Conservation (phyloP, 2,888 invertebrate species). For the Drosophila dives region DNA sequence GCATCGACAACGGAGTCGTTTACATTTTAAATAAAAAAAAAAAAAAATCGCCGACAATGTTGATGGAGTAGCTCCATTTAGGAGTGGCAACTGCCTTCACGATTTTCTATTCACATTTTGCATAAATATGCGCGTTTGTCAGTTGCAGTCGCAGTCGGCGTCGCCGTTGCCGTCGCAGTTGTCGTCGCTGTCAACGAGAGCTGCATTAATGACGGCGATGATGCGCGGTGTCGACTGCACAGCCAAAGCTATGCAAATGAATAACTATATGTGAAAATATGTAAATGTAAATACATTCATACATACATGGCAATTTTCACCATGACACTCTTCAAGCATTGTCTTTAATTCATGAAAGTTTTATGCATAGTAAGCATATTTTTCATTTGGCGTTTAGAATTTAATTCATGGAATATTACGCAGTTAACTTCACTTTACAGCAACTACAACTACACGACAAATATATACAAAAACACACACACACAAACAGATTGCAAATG, state of each 20-base stretch:
- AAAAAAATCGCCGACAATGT: slow-evolving; percentile 22
- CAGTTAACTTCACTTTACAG: slow-evolving; percentile 15
- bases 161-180: slow-evolving; percentile 7
- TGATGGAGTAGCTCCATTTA: slow-evolving; percentile 69
- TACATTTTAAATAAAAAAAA: slow-evolving; percentile 35
- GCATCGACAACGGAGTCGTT: slow-evolving; percentile 31
- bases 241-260: slow-evolving; percentile 49
- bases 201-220: slow-evolving; percentile 43
- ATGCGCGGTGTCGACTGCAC: slow-evolving; percentile 36
- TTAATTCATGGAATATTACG: slow-evolving; percentile 66
- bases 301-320: slow-evolving; percentile 32
- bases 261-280: slow-evolving; percentile 23
- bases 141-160: slow-evolving; percentile 57
- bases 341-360: slow-evolving; percentile 71
- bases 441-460: background rate
- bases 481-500: slow-evolving; percentile 22
- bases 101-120: slow-evolving; percentile 72
- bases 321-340: slow-evolving; percentile 46
- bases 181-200: slow-evolving; percentile 48
- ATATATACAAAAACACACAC: background rate
- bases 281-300: slow-evolving; percentile 21
- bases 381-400: slow-evolving; percentile 49
- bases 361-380: slow-evolving; percentile 62
- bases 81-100: slow-evolving; percentile 66
- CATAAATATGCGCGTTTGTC: slow-evolving; percentile 72